Evolutionary conservation across 2,888 invertebrate species (phyloP).

Genomic region (Oithona nana): DNA sequence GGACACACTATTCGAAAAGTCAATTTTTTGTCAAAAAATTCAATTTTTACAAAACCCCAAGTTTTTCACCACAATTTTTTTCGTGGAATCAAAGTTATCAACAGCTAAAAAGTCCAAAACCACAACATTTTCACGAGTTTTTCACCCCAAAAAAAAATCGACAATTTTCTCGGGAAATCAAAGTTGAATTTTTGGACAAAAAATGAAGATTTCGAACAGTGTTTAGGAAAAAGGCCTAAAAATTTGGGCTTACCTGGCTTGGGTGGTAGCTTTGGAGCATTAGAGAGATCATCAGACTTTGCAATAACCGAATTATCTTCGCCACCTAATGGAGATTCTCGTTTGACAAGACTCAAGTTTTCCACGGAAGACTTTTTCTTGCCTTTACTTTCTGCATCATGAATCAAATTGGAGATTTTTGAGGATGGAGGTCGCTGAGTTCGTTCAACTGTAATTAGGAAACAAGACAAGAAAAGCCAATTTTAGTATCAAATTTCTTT

Average conservation of each 20-base stretch:
- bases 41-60: too few species aligned
- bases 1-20: background rate
- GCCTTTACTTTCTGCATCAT: background rate
- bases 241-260: conserved; percentile 42
- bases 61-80: too few species aligned
- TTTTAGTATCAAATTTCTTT: background rate
- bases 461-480: background rate
- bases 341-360: background rate
- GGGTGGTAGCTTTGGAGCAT: conserved; percentile 47
- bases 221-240: background rate
- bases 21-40: too few species aligned
- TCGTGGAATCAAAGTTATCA: too few species aligned
- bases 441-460: background rate
- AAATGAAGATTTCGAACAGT: too few species aligned
- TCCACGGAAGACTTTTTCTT: background rate
- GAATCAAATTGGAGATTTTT: background rate
- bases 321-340: background rate
- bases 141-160: too few species aligned
- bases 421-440: background rate
- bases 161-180: too few species aligned
- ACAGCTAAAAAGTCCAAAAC: too few species aligned
- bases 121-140: too few species aligned
- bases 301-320: background rate
- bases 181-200: too few species aligned
- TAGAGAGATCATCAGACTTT: background rate